Base-by-base conservation (phyloP, 30 jellyfish, hydroid and myxozoan species). In the Aurelia aurita complex sp. Pacific region DNA sequence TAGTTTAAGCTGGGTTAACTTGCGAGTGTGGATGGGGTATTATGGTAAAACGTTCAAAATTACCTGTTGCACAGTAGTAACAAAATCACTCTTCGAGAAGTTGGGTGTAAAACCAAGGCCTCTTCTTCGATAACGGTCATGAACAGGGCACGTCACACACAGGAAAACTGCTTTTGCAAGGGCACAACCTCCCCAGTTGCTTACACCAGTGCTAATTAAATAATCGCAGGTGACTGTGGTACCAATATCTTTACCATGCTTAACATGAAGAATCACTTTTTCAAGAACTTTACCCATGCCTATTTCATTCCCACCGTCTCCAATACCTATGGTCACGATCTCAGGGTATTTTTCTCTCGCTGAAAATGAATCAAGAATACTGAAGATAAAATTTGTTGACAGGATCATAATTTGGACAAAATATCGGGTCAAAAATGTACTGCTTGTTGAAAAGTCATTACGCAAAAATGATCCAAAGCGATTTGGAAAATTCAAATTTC, bases 231-330 rank as follows among this genome's bases (percentile, higher is more conserved):
- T 65, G 14, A 81, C 83, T 1, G 80, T 51, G 32, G 92, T 64
- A 0, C 88, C 98, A 32, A 88, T 92, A 34, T 87, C 97, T 10
- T 67, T 46, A 2, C 98, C 98, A 18, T 29, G 60, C 35, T 91
- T 78, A 16, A 92, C 90, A 43, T 81, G 59, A n/a, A 73, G 69
- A 36, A 62, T 86, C 40, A 87, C 89, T 35, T 67, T 76, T 10
- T 87, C 97, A 1, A 68, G 46, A 10, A 92, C 98, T 63, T 92
- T 92, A 3, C 97, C 97, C 98, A 92, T 92, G 18, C 98, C 98
- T 43, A 92, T 70, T 59, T 92, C 98, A 79, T 92, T 92, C 7
- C 98, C 98, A 33, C 98, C 98, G 83, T 92, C 98, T 46, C 98
- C 98, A 14, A 92, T 92, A n/a, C 98, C 98, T 50, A 92, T 82